phyloP scores from a whole-genome alignment of 2,888 invertebrate species.

The Philereme transversata region DNA sequence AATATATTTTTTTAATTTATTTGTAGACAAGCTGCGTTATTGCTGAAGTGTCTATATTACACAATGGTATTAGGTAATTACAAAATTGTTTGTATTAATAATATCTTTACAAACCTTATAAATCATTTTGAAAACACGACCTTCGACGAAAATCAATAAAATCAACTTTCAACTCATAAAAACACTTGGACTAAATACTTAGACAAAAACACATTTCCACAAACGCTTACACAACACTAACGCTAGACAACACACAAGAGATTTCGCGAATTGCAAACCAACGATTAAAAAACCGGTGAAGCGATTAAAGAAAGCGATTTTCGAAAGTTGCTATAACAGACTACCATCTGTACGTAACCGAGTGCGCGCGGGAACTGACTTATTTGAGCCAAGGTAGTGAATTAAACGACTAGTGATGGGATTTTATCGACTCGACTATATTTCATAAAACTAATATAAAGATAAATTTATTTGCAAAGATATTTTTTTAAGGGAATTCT shows the following conservation, averaged over 20 bases:
- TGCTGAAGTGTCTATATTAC: too few relatives aligned
- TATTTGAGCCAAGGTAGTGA: conserved; percentile 7
- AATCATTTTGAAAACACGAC: too few relatives aligned
- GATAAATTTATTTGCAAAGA: too few relatives aligned
- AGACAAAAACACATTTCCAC: neutral
- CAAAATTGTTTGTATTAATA: too few relatives aligned
- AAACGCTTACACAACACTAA: neutral
- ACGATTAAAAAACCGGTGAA: too few relatives aligned
- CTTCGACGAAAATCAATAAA: neutral
- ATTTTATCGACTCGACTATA: neutral
- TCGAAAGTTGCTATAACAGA: conserved; percentile 2
- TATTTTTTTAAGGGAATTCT: too few relatives aligned
- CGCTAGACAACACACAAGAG: neutral
- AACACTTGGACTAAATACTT: neutral
- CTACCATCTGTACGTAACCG: conserved; percentile 1
- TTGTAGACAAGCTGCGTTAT: too few relatives aligned
- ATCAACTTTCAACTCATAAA: neutral
- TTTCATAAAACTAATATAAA: too few relatives aligned
- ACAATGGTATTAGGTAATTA: too few relatives aligned
- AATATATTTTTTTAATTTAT: too few relatives aligned
- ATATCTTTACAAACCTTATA: too few relatives aligned
- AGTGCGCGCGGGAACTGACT: conserved; percentile 18
- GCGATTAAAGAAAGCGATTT: conserved; percentile 10
- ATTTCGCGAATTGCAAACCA: neutral
- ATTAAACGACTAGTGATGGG: conserved; percentile 7